Evolutionary conservation across 2,113 vertebrate genomes (phyloP).

Genomic region (Phrynocephalus versicolor): DNA sequence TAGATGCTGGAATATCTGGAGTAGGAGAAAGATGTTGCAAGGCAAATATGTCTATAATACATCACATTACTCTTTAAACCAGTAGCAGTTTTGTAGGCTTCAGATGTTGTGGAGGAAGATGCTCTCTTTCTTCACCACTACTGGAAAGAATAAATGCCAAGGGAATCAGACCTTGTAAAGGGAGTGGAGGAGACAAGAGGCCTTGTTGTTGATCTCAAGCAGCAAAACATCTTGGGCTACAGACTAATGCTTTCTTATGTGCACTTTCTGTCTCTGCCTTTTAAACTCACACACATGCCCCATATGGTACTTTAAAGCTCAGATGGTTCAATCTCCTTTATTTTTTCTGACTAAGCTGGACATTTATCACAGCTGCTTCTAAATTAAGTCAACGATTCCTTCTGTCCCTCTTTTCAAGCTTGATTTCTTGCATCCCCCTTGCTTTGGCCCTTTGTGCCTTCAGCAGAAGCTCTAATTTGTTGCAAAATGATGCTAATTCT

Average conservation of each 20-base stretch:
- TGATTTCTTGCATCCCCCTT: too few species aligned
- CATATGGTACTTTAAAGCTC: background rate
- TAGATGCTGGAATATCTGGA: background rate
- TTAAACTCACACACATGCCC: background rate
- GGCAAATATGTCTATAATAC: background rate
- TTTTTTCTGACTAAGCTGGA: background rate
- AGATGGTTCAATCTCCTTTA: background rate
- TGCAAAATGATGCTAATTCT: background rate
- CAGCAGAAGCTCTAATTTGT: background rate
- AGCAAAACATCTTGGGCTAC: background rate
- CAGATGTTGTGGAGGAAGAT: background rate
- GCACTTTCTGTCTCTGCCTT: background rate
- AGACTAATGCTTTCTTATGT: background rate
- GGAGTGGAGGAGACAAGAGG: background rate
- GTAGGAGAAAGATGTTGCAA: background rate
- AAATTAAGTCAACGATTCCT: background rate
- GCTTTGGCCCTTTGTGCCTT: background rate
- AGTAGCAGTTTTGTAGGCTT: too few species aligned
- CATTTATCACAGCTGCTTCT: background rate
- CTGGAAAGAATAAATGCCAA: background rate
- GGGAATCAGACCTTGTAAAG: background rate
- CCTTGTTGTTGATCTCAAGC: background rate
- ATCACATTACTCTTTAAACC: too few species aligned
- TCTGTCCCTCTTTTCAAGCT: background rate
- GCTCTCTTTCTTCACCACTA: background rate